Percentiles rank a stretch among this genome's conserved stretches.
phyloP scores from a whole-genome alignment of 2,113 vertebrate genomes.

The Abramis brama region DNA sequence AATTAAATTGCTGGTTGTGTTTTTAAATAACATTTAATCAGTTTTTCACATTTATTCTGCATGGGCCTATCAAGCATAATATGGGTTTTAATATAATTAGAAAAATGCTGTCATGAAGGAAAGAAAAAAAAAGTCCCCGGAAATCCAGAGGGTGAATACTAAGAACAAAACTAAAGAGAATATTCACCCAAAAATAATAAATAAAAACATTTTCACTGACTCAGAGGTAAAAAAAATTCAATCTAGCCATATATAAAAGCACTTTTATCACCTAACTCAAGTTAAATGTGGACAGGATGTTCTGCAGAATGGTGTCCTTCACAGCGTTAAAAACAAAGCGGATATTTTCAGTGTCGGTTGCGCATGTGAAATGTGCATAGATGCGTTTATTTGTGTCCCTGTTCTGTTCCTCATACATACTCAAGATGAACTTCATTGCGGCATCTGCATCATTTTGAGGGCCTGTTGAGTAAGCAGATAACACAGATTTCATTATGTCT shows the following conservation, averaged over 20 bases:
- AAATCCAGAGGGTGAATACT: neutral
- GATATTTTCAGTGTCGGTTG: slow-evolving; percentile 88
- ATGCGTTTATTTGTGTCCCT: slow-evolving; percentile 75
- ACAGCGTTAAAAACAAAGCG: slow-evolving; percentile 81
- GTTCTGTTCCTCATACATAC: slow-evolving; percentile 79
- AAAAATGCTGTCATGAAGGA: neutral
- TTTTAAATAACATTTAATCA: neutral
- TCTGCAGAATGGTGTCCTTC: slow-evolving; percentile 80
- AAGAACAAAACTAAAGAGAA: neutral
- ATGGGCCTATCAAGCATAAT: neutral
- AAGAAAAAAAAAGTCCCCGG: neutral
- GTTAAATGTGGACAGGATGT: slow-evolving; percentile 76
- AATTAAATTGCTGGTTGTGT: neutral
- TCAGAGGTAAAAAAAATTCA: neutral
- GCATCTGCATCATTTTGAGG: slow-evolving; percentile 73
- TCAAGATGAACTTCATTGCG: slow-evolving; percentile 82
- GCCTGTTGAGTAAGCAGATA: slow-evolving; percentile 65
- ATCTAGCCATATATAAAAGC: neutral
- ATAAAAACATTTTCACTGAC: neutral
- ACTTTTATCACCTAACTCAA: slow-evolving; percentile 63
- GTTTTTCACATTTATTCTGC: neutral
- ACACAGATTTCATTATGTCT: neutral
- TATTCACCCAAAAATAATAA: neutral
- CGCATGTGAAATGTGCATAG: slow-evolving; percentile 85
- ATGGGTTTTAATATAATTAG: too few relatives aligned